These are phyloP conservation scores for Spilarctia lutea DNA, from an alignment of 2,888 invertebrate species.

Conservation along the genomic window DNA sequence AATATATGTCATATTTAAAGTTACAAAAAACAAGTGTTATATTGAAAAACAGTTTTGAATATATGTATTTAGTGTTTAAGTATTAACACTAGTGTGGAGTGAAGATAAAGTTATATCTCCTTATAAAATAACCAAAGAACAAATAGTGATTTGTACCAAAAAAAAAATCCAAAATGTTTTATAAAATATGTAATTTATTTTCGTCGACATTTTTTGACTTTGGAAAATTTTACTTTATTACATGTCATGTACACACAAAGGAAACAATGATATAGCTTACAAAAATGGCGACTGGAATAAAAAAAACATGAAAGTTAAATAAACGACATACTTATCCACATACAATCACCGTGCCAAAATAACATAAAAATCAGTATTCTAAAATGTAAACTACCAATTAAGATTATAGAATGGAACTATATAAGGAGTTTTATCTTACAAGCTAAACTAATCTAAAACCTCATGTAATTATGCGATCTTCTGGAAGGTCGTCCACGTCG, in stretches of 20 bases:
- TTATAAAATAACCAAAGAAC: neutral
- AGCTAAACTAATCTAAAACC: conserved; percentile 63
- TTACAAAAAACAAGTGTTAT: neutral
- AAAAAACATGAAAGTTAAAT: neutral
- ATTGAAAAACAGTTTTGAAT: neutral
- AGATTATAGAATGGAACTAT: conserved; percentile 26
- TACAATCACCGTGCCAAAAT: conserved; percentile 23
- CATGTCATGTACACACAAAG: neutral
- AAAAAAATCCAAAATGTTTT: neutral
- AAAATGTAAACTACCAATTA: conserved; percentile 25
- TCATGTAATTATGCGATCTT: conserved; percentile 73
- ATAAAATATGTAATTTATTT: neutral
- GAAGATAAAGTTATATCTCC: neutral
- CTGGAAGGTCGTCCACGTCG: conserved; percentile 76
- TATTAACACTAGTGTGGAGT: neutral
- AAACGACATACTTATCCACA: neutral
- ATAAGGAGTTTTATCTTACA: conserved; percentile 33
- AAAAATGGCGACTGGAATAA: neutral
- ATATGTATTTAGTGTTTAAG: neutral
- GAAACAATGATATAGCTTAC: neutral
- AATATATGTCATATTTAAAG: neutral
- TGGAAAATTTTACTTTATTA: neutral
- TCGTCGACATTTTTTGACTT: neutral
- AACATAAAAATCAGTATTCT: conserved; percentile 18
- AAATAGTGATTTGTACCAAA: neutral